phyloP scores from a whole-genome alignment of 2,113 vertebrate genomes.

The Heliornis fulica region DNA sequence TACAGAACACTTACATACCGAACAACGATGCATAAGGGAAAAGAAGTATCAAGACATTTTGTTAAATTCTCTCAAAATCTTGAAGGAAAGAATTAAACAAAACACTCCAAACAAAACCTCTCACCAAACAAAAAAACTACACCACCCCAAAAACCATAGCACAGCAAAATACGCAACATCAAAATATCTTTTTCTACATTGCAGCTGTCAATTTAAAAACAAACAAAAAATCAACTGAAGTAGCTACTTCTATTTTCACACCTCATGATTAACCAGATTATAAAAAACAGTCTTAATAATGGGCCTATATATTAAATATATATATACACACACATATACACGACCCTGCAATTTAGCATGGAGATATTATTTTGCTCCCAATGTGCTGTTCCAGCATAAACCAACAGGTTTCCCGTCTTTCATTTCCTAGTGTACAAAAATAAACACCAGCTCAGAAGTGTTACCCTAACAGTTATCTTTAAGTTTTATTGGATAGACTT shows the following conservation, averaged over 20 bases:
- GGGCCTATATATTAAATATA: not conserved
- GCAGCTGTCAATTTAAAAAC: not conserved
- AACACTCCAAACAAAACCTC: no score
- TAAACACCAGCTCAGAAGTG: not conserved
- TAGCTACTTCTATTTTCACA: not conserved
- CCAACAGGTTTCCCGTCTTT: not conserved
- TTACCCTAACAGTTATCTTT: not conserved
- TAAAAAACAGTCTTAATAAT: not conserved
- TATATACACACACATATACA: fast-evolving
- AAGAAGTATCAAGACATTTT: not conserved
- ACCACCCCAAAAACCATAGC: not conserved
- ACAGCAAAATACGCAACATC: not conserved
- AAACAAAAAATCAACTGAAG: not conserved
- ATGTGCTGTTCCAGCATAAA: not conserved
- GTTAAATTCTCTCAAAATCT: not conserved
- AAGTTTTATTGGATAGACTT: not conserved
- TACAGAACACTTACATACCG: not conserved
- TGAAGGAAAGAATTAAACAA: not conserved
- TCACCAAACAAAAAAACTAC: not conserved
- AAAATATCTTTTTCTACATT: not conserved
- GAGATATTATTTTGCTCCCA: not conserved
- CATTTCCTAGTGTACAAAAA: not conserved
- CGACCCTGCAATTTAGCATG: not conserved
- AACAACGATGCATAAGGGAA: not conserved
- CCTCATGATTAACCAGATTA: not conserved